Evolutionary conservation across 2,797 vertebrate species (phyloP).

Genomic region (Myiotriccus ornatus): DNA sequence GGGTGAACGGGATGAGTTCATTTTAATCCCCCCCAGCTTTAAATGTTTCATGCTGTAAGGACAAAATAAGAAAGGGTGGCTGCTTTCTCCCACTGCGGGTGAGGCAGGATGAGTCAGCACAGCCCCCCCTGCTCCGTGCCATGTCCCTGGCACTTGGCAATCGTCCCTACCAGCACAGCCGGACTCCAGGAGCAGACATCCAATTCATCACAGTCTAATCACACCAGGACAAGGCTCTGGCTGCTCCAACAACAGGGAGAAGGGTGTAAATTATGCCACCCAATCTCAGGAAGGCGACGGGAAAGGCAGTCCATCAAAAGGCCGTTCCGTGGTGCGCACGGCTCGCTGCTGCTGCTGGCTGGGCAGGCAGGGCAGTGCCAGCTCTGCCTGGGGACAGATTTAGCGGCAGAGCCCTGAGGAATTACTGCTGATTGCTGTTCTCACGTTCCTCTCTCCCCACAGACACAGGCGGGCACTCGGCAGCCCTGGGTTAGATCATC

Average conservation of each 20-base stretch:
- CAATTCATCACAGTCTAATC: conserved; percentile 43
- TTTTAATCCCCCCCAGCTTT: not conserved
- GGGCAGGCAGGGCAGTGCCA: not conserved
- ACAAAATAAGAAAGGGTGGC: not conserved
- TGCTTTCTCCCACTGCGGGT: not conserved
- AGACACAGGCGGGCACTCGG: not conserved
- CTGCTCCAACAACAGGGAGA: conserved; percentile 47
- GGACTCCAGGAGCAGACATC: not conserved
- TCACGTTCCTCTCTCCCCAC: not conserved
- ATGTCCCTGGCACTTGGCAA: not conserved
- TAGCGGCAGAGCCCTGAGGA: conserved; percentile 13
- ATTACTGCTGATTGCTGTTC: conserved; percentile 24
- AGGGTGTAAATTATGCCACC: conserved; percentile 39
- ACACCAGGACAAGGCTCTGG: not conserved
- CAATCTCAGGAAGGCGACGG: not conserved
- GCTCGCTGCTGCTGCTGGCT: not conserved
- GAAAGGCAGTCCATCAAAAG: conserved; percentile 52
- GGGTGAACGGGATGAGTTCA: not conserved
- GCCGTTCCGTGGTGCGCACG: not conserved
- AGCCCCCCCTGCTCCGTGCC: not conserved
- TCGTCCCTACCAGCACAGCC: not conserved
- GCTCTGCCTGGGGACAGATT: not conserved
- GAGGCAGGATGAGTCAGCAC: not conserved
- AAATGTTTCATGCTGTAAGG: not conserved
- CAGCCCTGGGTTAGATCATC: conserved; percentile 7